Evolutionary conservation across 2,797 vertebrate species (phyloP), one percentile per base, ranked within the genome.

Genomic region (Capromys pilorides): DNA sequence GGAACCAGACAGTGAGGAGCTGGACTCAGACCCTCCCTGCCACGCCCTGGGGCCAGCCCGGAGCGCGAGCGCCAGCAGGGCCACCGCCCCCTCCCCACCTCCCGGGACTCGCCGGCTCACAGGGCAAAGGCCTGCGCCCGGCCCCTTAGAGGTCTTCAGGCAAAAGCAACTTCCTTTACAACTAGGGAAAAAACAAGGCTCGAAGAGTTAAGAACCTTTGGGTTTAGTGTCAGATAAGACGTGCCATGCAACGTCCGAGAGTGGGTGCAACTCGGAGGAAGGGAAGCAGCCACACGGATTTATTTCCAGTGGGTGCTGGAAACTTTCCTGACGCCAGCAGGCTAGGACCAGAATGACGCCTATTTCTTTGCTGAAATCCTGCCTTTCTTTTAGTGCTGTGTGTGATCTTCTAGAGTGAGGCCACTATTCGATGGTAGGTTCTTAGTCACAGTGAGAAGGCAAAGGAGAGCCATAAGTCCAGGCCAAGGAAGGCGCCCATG

Each of bases 61-160:
- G 39, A 41, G 18, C 24, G 0, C 1, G 1, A 6, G 39, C 3
- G 3, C 31, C 81, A 28, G 51, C 13, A 33, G 18, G 51, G 45
- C 36, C 33, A 0, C 67, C 45, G 21, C 0, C 49, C 12, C 18
- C 13, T 13, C 19, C 1, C 6, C 45, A 24, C 1, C 36, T 13
- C 71, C 41, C 45, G 1, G 61, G 19, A 24, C 45, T 13, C 57
- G 4, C 10, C n/a, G 6, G 2, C 51, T 28, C 51, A 21, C 14
- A 1, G 0, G 61, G 31, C 6, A n/a, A 73, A 14, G 10, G 26
- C 18, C 5, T 5, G 67, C 13, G 10, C 83, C 12, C 73, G 71
- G 69, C 9, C 7, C 64, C 28, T 75, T 73, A 26, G 41, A 90
- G 49, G 45, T 18, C 57, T 24, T 80, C 39, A 6, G 39, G 73